Conservation (phyloP, 1,140 invertebrate genomes). For the Achatina immaculata region DNA sequence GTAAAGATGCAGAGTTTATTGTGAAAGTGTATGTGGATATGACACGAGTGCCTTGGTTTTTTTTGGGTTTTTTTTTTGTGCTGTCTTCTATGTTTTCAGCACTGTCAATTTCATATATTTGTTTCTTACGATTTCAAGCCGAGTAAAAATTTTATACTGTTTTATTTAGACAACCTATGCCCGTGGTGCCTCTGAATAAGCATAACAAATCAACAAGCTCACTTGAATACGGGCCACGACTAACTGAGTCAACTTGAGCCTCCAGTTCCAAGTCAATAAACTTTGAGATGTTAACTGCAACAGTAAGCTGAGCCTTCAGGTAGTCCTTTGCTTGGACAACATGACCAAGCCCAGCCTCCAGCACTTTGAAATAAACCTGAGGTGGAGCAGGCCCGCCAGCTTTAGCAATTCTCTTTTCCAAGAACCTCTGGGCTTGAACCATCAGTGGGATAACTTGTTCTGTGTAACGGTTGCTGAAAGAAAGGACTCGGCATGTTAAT, state of each 20-base stretch:
- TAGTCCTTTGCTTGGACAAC: constrained; percentile 64
- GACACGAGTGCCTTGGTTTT: too few species aligned
- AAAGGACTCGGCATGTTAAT: constrained; percentile 11
- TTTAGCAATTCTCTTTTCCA: constrained; percentile 54
- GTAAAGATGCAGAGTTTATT: too few species aligned
- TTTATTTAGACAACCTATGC: too few species aligned
- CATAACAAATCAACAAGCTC: constrained; percentile 31
- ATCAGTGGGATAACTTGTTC: constrained; percentile 68
- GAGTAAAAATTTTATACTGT: too few species aligned
- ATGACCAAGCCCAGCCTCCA: constrained; percentile 54
- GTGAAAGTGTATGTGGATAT: too few species aligned
- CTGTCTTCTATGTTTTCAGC: too few species aligned
- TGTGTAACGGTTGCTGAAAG: constrained; percentile 66
- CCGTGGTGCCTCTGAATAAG: too few species aligned
- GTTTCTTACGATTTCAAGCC: too few species aligned
- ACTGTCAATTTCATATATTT: too few species aligned
- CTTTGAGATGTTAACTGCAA: constrained; percentile 49
- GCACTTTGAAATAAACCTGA: constrained; percentile 62
- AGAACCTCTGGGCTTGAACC: constrained; percentile 66
- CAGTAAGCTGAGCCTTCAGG: constrained; percentile 57
- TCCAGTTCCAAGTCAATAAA: constrained; percentile 47
- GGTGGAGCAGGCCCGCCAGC: constrained; percentile 53
- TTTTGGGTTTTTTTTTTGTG: too few species aligned
- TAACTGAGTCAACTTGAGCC: constrained; percentile 64
- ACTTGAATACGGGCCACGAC: constrained; percentile 64